Evolutionary conservation across 2,888 invertebrate species (phyloP).

Genomic region (Rhingia rostrata): DNA sequence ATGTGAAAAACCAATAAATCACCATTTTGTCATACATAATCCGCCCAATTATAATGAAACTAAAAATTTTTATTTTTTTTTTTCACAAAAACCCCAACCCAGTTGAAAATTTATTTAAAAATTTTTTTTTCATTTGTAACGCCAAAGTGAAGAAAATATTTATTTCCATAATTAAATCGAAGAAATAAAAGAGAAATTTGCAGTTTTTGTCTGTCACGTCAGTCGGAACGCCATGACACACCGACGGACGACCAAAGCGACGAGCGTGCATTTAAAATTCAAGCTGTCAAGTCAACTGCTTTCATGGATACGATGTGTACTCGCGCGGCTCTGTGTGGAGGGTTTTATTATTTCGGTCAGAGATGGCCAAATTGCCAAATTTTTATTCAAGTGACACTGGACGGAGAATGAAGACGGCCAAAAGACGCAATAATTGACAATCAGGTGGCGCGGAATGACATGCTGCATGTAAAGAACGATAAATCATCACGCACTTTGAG

Average conservation of each 20-base stretch:
- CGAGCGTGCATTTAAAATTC: constrained; percentile 3
- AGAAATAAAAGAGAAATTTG: constrained; percentile 16
- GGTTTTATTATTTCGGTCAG: constrained; percentile 40
- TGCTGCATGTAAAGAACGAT: constrained; percentile 3
- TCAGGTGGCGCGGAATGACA: constrained; percentile 1
- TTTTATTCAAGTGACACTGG: constrained; percentile 1
- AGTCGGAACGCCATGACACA: not conserved
- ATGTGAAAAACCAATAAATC: not conserved
- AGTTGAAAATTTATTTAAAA: not conserved
- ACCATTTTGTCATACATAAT: not conserved
- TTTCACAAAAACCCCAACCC: not conserved
- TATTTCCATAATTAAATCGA: not conserved
- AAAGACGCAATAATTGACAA: constrained; percentile 14
- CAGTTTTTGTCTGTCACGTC: too few species aligned
- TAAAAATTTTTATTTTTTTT: not conserved
- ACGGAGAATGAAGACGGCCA: not conserved
- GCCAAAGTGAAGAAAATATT: constrained; percentile 1
- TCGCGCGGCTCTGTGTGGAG: not conserved
- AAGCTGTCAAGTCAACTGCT: not conserved
- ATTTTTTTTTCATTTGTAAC: not conserved
- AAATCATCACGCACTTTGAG: constrained; percentile 29
- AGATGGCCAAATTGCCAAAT: constrained; percentile 38
- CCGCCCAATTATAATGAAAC: not conserved
- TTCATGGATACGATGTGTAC: not conserved
- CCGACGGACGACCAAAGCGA: too few species aligned